Evolutionary conservation across 2,113 vertebrate species (phyloP).

Genomic region (Tragelaphus buxtoni): DNA sequence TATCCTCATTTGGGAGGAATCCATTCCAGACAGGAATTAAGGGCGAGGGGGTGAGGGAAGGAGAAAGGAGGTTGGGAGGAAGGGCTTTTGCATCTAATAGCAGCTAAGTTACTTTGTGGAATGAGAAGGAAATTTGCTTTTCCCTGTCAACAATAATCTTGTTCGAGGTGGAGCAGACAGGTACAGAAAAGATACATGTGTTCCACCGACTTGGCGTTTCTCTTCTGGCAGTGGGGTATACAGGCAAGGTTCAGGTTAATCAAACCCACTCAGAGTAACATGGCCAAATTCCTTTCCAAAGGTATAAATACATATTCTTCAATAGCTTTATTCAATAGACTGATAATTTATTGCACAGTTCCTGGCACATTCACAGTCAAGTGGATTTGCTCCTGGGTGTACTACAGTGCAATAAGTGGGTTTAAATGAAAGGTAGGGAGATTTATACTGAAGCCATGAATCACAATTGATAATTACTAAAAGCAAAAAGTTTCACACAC

Average conservation of each 20-base stretch:
- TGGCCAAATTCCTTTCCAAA: background rate
- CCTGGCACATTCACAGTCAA: background rate
- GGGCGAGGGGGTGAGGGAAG: background rate
- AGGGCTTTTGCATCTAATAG: slow-evolving; percentile 58
- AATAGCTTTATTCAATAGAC: background rate
- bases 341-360: background rate
- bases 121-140: slow-evolving; percentile 62
- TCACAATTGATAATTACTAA: background rate
- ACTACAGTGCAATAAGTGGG: background rate
- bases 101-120: slow-evolving; percentile 19
- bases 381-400: background rate
- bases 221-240: background rate
- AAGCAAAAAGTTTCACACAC: background rate
- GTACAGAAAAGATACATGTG: slow-evolving; percentile 38
- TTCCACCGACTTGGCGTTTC: slow-evolving; percentile 26
- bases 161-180: slow-evolving; percentile 25
- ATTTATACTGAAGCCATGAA: background rate
- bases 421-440: background rate
- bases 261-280: background rate
- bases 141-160: slow-evolving; percentile 32
- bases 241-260: background rate
- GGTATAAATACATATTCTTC: background rate
- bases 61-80: background rate
- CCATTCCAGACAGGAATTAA: slow-evolving; percentile 62
- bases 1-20: slow-evolving; percentile 68